phyloP scores from a whole-genome alignment of 1,140 invertebrate genomes.

The Nephila pilipes region DNA sequence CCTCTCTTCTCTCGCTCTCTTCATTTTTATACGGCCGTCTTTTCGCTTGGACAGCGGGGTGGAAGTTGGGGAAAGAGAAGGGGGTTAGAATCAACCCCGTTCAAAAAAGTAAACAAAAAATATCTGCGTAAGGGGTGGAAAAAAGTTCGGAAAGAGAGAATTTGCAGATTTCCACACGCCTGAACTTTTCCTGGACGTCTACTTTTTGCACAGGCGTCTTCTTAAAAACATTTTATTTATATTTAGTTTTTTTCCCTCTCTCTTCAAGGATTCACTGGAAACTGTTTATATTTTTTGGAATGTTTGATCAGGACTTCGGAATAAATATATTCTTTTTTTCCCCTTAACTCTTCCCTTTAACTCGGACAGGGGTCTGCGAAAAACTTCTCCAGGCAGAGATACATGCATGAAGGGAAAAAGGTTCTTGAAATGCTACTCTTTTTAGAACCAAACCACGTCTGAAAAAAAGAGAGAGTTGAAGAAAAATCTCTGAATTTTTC shows the following conservation, averaged over 20 bases:
- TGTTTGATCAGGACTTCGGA: conserved; percentile 9
- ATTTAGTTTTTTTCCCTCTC: neutral
- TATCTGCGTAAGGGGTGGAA: neutral
- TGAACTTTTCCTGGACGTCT: conserved; percentile 35
- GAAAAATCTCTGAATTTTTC: neutral
- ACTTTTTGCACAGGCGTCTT: conserved; percentile 10
- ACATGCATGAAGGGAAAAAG: neutral
- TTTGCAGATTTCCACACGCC: conserved; percentile 18
- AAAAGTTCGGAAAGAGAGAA: conserved; percentile 17
- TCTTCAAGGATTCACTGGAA: conserved; percentile 4
- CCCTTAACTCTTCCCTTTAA: neutral
- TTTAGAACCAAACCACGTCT: neutral
- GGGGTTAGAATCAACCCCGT: conserved; percentile 8
- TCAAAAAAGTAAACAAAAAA: conserved; percentile 10
- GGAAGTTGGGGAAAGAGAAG: neutral
- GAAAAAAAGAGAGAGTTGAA: neutral
- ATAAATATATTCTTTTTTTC: neutral
- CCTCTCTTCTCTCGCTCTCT: neutral
- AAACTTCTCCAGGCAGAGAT: neutral
- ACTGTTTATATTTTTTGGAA: conserved; percentile 36
- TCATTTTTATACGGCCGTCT: conserved; percentile 26
- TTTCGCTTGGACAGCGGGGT: conserved; percentile 29
- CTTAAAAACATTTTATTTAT: conserved; percentile 1
- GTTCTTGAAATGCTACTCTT: neutral
- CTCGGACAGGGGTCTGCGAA: conserved; percentile 34